These are phyloP conservation scores for Trichonephila inaurata DNA, from an alignment of 1,140 invertebrate species.

Conservation along the genomic window DNA sequence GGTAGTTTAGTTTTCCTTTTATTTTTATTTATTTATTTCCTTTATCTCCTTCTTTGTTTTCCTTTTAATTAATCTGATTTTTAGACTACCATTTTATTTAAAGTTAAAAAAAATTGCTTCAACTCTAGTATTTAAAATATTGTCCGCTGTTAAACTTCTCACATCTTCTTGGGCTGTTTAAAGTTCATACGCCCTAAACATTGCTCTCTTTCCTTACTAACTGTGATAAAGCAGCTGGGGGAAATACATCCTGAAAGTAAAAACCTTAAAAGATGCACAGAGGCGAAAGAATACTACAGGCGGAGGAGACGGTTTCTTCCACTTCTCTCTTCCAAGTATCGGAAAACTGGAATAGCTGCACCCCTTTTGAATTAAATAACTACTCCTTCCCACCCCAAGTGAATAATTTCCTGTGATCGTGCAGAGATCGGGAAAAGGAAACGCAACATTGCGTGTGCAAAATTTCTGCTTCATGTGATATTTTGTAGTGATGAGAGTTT, in stretches of 20 bases:
- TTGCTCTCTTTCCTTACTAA: too few relatives aligned
- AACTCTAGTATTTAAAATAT: too few relatives aligned
- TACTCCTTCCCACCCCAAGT: background rate
- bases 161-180: background rate
- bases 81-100: too few relatives aligned
- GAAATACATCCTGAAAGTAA: background rate
- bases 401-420: conserved; percentile 19
- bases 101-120: too few relatives aligned
- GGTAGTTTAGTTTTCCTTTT: too few relatives aligned
- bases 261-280: background rate
- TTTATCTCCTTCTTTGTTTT: too few relatives aligned
- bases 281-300: background rate
- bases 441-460: background rate
- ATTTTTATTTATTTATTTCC: too few relatives aligned
- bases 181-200: background rate
- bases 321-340: background rate
- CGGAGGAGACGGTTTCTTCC: background rate
- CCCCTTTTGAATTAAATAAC: conserved; percentile 17
- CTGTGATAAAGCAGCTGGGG: background rate
- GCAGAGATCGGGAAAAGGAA: background rate
- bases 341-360: background rate
- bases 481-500: conserved; percentile 10
- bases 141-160: too few relatives aligned
- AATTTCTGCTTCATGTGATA: conserved; percentile 5
- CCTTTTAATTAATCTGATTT: too few relatives aligned